Base-by-base conservation (phyloP, 2,888 invertebrate species). In the Bimastos eiseni region DNA sequence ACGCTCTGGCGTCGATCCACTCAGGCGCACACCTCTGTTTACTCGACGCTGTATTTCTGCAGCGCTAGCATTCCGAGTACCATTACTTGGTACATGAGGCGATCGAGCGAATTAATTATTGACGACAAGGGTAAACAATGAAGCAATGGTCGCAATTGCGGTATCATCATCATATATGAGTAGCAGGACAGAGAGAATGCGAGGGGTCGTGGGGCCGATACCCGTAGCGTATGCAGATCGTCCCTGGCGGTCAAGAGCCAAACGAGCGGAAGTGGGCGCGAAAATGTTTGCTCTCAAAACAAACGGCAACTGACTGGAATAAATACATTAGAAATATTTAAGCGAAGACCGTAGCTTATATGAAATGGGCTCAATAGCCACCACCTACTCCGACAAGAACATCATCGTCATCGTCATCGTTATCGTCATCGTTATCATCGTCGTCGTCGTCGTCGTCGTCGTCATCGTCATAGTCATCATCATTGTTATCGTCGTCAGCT, bases 101-200 rank as follows among this genome's bases (percentile, higher is more conserved):
- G 70, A 70, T 70, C 70, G 70, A n/a, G 70, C 70, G 70, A 70
- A 70, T 70, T 70, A 70, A 70, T 70, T 70, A 70, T 70, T 70
- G 70, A 70, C 70, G 70, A 70, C 6, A n/a, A 30, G 30, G n/a
- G 70, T n/a, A 70, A 70, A 70, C 70, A 70, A 70, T 70, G 70
- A 70, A 17, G 30, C 30, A 70, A n/a, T n/a, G 30, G 70, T 49
- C 30, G n/a, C 70, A n/a, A 70, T n/a, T n/a, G 70, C 70, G n/a
- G 30, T 70, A n/a, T n/a, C n/a, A n/a, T n/a, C n/a, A n/a, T n/a
- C n/a, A n/a, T n/a, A n/a, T 70, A n/a, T 70, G n/a, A 17, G 70
- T 70, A 70, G 6, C 3, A n/a, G 70, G 70, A 70, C 30, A 11
- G n/a, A 1, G n/a, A 0, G n/a, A 70, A 11, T 5, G n/a, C 30